Conservation (phyloP, 2,888 invertebrate genomes). For the Drosophila rellima region DNA sequence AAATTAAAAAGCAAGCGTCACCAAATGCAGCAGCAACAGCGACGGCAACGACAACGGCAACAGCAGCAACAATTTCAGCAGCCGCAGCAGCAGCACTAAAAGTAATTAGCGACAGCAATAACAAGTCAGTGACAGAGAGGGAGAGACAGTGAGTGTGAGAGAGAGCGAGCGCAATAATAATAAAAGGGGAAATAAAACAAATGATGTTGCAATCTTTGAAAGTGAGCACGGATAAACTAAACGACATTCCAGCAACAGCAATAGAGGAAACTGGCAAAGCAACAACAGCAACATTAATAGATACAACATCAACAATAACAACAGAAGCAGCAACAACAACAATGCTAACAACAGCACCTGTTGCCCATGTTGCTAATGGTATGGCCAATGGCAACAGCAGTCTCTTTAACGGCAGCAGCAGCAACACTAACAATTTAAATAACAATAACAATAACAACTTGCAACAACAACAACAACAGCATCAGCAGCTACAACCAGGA, state of each 20-base stretch:
- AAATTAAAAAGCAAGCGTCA: constrained; percentile 74
- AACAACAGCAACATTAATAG: constrained; percentile 47
- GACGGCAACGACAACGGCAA: constrained; percentile 38
- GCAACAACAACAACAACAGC: constrained; percentile 48
- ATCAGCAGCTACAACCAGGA: constrained; percentile 50
- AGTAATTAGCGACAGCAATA: constrained; percentile 70
- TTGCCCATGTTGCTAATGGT: constrained; percentile 76
- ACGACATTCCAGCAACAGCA: constrained; percentile 70
- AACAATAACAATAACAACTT: constrained; percentile 72
- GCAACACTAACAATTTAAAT: constrained; percentile 80
- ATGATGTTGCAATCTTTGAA: constrained; percentile 85
- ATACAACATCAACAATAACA: constrained; percentile 39
- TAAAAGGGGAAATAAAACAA: constrained; percentile 67
- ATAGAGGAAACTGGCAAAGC: constrained; percentile 30
- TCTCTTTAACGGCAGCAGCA: constrained; percentile 60
- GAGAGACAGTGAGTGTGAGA: constrained; percentile 1
- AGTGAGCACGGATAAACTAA: constrained; percentile 83
- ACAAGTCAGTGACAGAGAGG: constrained; percentile 16
- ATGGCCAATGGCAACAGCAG: constrained; percentile 67
- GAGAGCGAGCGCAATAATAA: constrained; percentile 38
- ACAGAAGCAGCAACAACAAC: constrained; percentile 46
- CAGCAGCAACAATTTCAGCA: constrained; percentile 40
- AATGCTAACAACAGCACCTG: constrained; percentile 80
- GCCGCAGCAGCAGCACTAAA: constrained; percentile 60
- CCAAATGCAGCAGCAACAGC: constrained; percentile 57